Conservation (phyloP, 2,797 vertebrate genomes). For the Allochrocebus solatus region DNA sequence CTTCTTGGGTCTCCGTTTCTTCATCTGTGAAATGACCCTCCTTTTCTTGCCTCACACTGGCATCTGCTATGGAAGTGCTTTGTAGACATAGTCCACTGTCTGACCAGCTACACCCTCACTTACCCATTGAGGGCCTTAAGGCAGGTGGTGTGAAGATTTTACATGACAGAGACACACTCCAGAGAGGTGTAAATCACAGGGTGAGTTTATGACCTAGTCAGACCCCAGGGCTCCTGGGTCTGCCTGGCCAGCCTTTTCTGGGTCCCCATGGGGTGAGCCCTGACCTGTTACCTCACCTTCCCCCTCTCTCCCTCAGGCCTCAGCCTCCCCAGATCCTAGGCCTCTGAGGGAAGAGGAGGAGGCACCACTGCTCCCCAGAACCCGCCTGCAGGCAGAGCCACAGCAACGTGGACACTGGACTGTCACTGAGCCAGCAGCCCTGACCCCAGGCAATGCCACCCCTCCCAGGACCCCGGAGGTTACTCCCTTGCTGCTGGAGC, state of each 20-base stretch:
- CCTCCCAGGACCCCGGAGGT: constrained; percentile 81
- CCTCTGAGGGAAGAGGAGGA: constrained; percentile 7
- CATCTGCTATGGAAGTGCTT: not conserved
- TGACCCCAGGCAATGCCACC: constrained; percentile 76
- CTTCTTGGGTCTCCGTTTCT: not conserved
- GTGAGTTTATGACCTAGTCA: not conserved
- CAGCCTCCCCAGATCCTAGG: not conserved
- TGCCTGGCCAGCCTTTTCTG: not conserved
- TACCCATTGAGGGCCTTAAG: not conserved
- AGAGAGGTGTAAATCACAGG: not conserved
- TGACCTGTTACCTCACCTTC: not conserved
- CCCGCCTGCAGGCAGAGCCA: constrained; percentile 74
- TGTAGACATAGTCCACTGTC: not conserved
- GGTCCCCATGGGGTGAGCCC: not conserved
- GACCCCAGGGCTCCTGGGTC: not conserved
- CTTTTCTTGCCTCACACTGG: not conserved
- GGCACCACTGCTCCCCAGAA: constrained; percentile 75
- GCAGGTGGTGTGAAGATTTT: not conserved
- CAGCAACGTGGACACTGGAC: constrained; percentile 82
- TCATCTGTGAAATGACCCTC: not conserved
- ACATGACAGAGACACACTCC: accelerated
- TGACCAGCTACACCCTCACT: not conserved
- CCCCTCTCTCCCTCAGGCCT: constrained; percentile 79
- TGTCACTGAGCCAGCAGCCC: constrained; percentile 81
- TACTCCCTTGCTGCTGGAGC: constrained; percentile 90